Conservation (phyloP, 2,888 invertebrate genomes). For the Diloba caeruleocephala region DNA sequence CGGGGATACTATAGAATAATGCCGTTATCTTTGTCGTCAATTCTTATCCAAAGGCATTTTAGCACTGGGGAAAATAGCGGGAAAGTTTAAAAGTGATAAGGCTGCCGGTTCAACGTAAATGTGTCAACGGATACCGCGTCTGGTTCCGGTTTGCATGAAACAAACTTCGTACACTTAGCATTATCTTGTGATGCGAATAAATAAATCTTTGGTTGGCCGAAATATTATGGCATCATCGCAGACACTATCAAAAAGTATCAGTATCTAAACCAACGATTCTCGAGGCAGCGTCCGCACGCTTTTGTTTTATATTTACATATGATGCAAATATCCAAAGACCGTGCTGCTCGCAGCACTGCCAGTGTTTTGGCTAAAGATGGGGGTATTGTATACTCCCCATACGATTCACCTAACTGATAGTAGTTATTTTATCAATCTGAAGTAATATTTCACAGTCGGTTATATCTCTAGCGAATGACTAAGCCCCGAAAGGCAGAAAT, state of each 20-base stretch:
- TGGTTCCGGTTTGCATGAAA: constrained; percentile 11
- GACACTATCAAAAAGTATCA: constrained; percentile 22
- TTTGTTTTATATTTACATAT: constrained; percentile 20
- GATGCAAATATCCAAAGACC: constrained; percentile 18
- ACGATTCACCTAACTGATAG: constrained; percentile 13
- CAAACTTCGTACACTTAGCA: constrained; percentile 7
- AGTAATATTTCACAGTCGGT: constrained; percentile 9
- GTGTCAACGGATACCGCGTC: constrained; percentile 6
- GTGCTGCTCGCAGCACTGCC: constrained; percentile 25
- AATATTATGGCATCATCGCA: constrained; percentile 7
- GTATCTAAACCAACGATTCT: constrained; percentile 21
- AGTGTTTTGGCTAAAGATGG: constrained; percentile 9
- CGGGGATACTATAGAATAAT: constrained; percentile 32
- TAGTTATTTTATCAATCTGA: constrained; percentile 18
- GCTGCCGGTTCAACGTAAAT: constrained; percentile 8
- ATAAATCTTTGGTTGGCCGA: constrained; percentile 3
- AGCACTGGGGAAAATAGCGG: constrained; percentile 2
- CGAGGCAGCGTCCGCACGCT: constrained; percentile 27
- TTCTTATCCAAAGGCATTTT: neutral
- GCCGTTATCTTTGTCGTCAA: constrained; percentile 18
- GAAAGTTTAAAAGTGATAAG: constrained; percentile 4
- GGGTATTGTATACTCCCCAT: constrained; percentile 18
- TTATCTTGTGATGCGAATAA: constrained; percentile 10
- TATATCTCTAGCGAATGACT: constrained; percentile 3
- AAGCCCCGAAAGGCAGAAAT: constrained; percentile 8